phyloP scores from a whole-genome alignment of 2,797 vertebrate species.

The Clarias platycephalus region DNA sequence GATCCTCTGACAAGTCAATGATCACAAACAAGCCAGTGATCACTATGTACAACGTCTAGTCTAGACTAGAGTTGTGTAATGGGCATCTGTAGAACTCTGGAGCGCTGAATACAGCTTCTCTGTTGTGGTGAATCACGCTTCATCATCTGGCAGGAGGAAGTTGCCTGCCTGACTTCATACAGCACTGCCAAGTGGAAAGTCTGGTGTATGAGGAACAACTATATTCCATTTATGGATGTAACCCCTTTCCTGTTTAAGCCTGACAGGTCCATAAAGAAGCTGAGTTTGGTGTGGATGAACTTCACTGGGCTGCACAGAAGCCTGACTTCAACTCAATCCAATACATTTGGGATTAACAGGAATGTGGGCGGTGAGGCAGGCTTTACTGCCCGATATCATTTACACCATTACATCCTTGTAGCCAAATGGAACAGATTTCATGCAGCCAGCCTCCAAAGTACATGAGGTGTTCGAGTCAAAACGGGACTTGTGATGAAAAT shows the following conservation, averaged over 20 bases:
- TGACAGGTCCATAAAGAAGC: not conserved
- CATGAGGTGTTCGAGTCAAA: not conserved
- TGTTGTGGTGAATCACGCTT: not conserved
- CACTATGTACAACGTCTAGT: not conserved
- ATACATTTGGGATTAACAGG: not conserved
- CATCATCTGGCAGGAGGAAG: not conserved
- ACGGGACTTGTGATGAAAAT: no score
- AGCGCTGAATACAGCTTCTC: not conserved
- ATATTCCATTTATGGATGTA: not conserved
- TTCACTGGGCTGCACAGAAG: not conserved
- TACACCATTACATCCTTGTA: not conserved
- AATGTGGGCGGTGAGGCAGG: not conserved
- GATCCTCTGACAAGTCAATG: not conserved
- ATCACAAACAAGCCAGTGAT: not conserved
- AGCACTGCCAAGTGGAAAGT: not conserved
- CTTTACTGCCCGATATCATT: slow-evolving; percentile 7
- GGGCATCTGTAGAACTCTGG: not conserved
- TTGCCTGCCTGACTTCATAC: not conserved
- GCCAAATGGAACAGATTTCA: not conserved
- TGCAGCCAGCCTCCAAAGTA: not conserved
- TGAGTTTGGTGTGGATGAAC: not conserved
- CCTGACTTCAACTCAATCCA: slow-evolving; percentile 17
- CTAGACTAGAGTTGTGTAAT: not conserved
- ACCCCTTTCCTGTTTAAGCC: not conserved
- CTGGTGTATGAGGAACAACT: not conserved